phyloP scores from a whole-genome alignment of 1,140 invertebrate genomes.

The Chelonus insularis region DNA sequence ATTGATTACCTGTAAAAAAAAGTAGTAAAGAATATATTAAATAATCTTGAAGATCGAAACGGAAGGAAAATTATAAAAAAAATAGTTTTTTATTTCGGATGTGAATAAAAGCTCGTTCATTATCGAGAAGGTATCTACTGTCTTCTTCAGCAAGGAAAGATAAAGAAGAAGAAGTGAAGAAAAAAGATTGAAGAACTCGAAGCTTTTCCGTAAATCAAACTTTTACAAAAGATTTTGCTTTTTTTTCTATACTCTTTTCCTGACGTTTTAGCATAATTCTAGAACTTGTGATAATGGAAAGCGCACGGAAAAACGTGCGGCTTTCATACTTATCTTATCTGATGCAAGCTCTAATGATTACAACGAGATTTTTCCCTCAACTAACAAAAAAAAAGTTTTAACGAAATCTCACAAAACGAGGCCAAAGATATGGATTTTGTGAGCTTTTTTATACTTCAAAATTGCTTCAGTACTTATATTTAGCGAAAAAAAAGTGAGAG shows the following conservation, averaged over 20 bases:
- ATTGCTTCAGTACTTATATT: not conserved
- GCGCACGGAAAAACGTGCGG: not conserved
- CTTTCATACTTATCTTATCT: not conserved
- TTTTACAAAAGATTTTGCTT: not conserved
- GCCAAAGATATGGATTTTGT: too few species aligned
- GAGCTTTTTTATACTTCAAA: too few species aligned
- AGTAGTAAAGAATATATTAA: too few species aligned
- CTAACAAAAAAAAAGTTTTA: not conserved
- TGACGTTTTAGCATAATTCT: slow-evolving; percentile 4
- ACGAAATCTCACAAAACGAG: not conserved
- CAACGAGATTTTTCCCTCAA: not conserved
- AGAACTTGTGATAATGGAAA: not conserved
- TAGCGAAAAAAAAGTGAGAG: not conserved
- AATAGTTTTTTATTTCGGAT: not conserved
- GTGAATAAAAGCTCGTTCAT: slow-evolving; percentile 24
- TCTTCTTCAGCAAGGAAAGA: not conserved
- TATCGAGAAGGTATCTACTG: slow-evolving; percentile 5
- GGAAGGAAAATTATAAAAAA: too few species aligned
- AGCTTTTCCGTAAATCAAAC: slow-evolving; percentile 1
- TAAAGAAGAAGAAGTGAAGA: slow-evolving; percentile 1
- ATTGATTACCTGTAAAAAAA: too few species aligned
- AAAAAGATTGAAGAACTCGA: slow-evolving; percentile 1
- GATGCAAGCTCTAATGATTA: not conserved
- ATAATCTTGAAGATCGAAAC: too few species aligned
- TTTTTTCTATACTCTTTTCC: not conserved